Percentiles rank a stretch among this genome's conserved stretches.
phyloP scores from a whole-genome alignment of 2,113 vertebrate genomes.

The Sylvilagus bachmani region DNA sequence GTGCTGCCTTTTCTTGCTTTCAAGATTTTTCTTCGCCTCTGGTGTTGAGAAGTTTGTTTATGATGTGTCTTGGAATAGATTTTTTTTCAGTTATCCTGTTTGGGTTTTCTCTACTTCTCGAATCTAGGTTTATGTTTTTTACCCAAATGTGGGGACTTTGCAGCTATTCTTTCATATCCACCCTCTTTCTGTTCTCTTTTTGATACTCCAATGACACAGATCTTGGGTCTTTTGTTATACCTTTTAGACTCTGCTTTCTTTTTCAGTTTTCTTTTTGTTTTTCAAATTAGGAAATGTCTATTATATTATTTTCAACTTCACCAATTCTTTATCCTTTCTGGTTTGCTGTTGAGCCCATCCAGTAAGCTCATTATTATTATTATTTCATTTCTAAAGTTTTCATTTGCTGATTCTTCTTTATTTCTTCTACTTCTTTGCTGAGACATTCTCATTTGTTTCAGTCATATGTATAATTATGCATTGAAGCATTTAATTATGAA shows the following conservation, averaged over 20 bases:
- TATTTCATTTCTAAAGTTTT: slow-evolving; percentile 60
- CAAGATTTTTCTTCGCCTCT: slow-evolving; percentile 24
- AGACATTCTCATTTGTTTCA: slow-evolving; percentile 58
- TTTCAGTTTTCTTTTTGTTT: neutral
- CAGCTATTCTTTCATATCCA: neutral
- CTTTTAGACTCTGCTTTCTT: neutral
- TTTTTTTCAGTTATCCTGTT: neutral
- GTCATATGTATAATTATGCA: neutral
- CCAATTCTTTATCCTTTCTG: neutral
- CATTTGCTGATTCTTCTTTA: slow-evolving; percentile 27
- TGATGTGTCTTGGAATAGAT: neutral
- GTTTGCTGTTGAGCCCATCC: neutral
- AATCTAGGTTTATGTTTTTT: neutral
- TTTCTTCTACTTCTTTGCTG: neutral
- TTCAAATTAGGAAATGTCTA: neutral
- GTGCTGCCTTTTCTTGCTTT: slow-evolving; percentile 10
- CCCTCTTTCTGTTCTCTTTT: neutral
- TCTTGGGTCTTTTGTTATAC: slow-evolving; percentile 3
- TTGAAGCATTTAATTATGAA: slow-evolving; percentile 38
- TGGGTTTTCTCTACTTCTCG: neutral
- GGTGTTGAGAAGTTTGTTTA: neutral
- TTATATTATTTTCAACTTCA: slow-evolving; percentile 1
- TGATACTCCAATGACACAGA: neutral
- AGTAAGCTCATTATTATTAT: neutral
- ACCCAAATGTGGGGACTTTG: neutral